These are phyloP conservation scores for Passer domesticus DNA, from an alignment of 2,113 vertebrate genomes.

Conservation along the genomic window DNA sequence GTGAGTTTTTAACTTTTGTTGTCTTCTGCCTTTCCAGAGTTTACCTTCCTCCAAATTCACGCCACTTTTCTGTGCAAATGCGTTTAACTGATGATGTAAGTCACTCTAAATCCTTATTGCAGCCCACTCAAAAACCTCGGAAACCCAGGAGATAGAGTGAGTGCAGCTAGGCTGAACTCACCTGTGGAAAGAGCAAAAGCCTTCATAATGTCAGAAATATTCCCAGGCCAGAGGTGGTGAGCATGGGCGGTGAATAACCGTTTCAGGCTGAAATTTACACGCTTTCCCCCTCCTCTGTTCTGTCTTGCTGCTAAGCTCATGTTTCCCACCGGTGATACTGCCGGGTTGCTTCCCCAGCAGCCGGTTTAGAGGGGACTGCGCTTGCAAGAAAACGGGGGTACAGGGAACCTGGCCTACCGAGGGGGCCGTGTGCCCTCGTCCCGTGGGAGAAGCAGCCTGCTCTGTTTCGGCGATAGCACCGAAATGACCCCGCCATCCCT, in stretches of 20 bases:
- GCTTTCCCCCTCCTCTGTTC: not conserved
- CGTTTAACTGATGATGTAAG: not conserved
- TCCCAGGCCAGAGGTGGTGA: not conserved
- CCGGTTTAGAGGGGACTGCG: not conserved
- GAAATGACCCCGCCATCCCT: not conserved
- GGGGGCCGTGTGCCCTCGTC: not conserved
- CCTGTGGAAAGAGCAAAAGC: not conserved
- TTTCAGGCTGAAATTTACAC: not conserved
- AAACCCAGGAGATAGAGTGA: not conserved
- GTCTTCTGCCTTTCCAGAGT: not conserved
- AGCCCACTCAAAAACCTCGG: not conserved
- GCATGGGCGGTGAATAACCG: not conserved
- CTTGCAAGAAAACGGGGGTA: not conserved
- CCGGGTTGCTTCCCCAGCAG: not conserved
- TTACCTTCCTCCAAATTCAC: not conserved
- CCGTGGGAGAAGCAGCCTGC: not conserved
- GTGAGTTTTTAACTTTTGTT: not conserved
- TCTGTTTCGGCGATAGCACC: not conserved
- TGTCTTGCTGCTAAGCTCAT: not conserved
- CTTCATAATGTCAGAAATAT: not conserved
- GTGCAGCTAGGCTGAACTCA: not conserved
- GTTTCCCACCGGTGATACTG: not conserved
- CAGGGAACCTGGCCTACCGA: not conserved
- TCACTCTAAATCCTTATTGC: not conserved
- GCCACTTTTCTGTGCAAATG: not conserved